Evolutionary conservation across 2,113 vertebrate species (phyloP), one percentile per base, ranked within the genome.

Genomic region (Solea solea): DNA sequence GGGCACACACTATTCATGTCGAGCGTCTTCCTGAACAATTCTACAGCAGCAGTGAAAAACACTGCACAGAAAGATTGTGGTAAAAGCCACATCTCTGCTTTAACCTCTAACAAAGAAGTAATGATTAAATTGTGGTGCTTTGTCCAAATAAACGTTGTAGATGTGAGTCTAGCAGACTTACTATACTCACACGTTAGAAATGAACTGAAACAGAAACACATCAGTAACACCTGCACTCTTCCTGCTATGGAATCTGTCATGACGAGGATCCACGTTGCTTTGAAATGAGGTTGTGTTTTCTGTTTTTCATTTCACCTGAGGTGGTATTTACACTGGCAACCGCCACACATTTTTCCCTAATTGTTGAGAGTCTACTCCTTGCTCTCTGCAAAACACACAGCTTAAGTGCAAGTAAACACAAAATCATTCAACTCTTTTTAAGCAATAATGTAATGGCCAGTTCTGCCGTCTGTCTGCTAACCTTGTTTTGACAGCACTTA

Each of bases 401-500:
- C 14, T 50, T 7, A 49, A 50, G 6, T 28, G 3, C 8, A 14
- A 7, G 25, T 5, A 45, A 21, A 52, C 6, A 52, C 12, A 60
- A 34, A 54, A 44, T 9, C 3, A 52, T 10, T 52, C 1, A 39
- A 1, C 15, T 49, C 11, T 28, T 21, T 39, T 57, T 55, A 1
- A 41, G 16, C 2, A 27, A 46, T 16, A 39, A 14, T 16, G 3
- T 21, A 12, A 53, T 13, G 42, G 28, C 9, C 49, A 12, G 9
- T 25, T 40, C 14, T 14, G 1, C 25, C 67, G 25, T 52, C 28
- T 11, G 53, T 49, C 1, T 1, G 13, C 25, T 45, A 3, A 41
- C 8, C 9, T 13, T 72, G 41, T 69, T 73, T 57, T 34, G 27
- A 45, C 15, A 9, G 50, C 5, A 34, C 64, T 45, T 45, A 7